Evolutionary conservation across 1,140 invertebrate species (phyloP).

Genomic region (Melanaphis sacchari): DNA sequence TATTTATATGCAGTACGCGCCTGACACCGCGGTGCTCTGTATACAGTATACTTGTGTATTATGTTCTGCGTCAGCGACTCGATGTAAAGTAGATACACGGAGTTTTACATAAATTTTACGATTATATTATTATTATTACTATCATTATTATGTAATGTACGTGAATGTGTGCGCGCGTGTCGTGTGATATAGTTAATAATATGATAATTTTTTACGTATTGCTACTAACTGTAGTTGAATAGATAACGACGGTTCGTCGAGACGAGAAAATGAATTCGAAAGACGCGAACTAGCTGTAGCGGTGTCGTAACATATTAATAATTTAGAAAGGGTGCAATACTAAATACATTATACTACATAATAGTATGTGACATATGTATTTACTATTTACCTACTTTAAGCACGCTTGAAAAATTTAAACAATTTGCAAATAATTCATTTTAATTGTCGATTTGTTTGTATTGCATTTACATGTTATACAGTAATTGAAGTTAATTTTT

Average conservation of each 20-base stretch:
- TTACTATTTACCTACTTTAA: background rate
- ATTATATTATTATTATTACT: background rate
- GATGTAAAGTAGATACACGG: background rate
- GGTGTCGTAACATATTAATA: background rate
- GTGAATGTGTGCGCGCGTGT: background rate
- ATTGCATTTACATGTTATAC: background rate
- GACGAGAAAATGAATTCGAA: background rate
- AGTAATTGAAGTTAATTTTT: background rate
- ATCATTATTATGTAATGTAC: background rate
- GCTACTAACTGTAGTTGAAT: background rate
- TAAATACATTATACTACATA: background rate
- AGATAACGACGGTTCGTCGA: background rate
- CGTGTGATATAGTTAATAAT: background rate
- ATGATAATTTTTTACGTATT: background rate
- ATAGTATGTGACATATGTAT: background rate
- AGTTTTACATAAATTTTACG: background rate
- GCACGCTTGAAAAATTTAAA: background rate
- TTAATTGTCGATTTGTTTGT: slow-evolving; percentile 9
- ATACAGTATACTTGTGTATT: background rate
- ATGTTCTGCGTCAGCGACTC: background rate
- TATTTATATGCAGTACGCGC: background rate
- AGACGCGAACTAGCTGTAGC: background rate
- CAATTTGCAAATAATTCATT: slow-evolving; percentile 27
- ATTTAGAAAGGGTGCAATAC: background rate
- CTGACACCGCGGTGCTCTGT: background rate